Base-by-base conservation (phyloP, 2,797 vertebrate genomes). In the Macroramphosus scolopax region DNA sequence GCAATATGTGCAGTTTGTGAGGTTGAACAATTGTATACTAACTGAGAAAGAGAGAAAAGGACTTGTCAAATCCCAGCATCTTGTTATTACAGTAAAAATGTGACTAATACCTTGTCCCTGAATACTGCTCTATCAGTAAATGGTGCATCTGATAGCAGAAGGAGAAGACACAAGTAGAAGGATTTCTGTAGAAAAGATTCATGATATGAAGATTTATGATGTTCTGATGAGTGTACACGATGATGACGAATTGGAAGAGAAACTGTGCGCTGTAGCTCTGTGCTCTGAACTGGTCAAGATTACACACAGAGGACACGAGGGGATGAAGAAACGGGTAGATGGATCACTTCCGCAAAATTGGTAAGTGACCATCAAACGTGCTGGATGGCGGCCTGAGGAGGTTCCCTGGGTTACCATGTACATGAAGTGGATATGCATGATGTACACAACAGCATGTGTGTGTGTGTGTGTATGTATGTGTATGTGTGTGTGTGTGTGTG, bases 51-150 rank as follows among this genome's bases (percentile, higher is more conserved):
- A 63, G 13, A 51, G 33, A 55, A 59, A 47, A 58, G 43, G 45
- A 20, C 18, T 41, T 57, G 28, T 51, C 24, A 47, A 61, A 72
- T 78, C 67, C 59, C 69, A 77, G 63, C 64, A 77, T 81, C 36
- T 71, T 59, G 43, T 38, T 41, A 53, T 80, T 84, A 85, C 75
- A 84, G 80, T 81, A 80, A 80, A 68, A 69, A 63, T 48, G 67
- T 74, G 61, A 76, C 57, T 63, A 57, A 82, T 71, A 82, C 17
- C 37, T 53, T 51, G 66, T 88, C 78, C 82, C 83, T 86, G 84
- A 85, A 88, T 82, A 77, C 78, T 71, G 64, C 52, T 73, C 63
- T 58, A 73, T 55, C 64, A 76, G 66, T 54, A 66, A 67, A 37
- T 55, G 51, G 61, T 65, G 60, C 18, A 20, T 63, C 66, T 75